A percentile compares a stretch with the other conserved stretches of the same genome.
phyloP scores from a whole-genome alignment of 1,140 invertebrate genomes.

The Magallana angulata region DNA sequence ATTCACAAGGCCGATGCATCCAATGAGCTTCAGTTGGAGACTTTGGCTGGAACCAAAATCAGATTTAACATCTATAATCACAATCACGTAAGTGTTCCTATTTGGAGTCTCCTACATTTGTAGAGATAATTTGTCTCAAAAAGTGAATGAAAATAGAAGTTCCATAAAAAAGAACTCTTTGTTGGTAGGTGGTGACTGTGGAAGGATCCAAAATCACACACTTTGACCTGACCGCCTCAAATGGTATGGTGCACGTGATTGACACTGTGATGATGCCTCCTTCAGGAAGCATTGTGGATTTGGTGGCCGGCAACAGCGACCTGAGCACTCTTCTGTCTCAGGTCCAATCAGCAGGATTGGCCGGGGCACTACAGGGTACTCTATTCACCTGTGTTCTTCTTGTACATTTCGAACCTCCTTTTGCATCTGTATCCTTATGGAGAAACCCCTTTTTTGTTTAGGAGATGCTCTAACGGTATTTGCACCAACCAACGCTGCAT shows the following conservation, averaged over 20 bases:
- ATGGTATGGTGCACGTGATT: constrained; percentile 59
- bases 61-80: constrained; percentile 59
- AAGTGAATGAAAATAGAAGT: no score
- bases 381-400: no score
- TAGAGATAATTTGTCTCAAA: neutral
- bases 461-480: constrained; percentile 84
- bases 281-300: constrained; percentile 60
- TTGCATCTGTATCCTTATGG: no score
- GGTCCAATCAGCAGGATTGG: constrained; percentile 56
- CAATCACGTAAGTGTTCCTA: constrained; percentile 50
- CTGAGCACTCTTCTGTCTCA: constrained; percentile 57
- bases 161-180: no score
- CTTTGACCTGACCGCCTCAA: constrained; percentile 55
- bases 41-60: constrained; percentile 53
- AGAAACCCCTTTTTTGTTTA: no score
- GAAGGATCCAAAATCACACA: constrained; percentile 59
- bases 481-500: constrained; percentile 91
- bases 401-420: no score
- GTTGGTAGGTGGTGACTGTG: constrained; percentile 53
- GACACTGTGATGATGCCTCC: constrained; percentile 64
- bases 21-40: constrained; percentile 56
- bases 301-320: constrained; percentile 54
- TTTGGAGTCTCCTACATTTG: no score
- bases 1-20: constrained; percentile 53
- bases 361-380: constrained; percentile 49